These are phyloP conservation scores for Camponotus floridanus DNA, from an alignment of 1,140 invertebrate genomes.

Conservation along the genomic window DNA sequence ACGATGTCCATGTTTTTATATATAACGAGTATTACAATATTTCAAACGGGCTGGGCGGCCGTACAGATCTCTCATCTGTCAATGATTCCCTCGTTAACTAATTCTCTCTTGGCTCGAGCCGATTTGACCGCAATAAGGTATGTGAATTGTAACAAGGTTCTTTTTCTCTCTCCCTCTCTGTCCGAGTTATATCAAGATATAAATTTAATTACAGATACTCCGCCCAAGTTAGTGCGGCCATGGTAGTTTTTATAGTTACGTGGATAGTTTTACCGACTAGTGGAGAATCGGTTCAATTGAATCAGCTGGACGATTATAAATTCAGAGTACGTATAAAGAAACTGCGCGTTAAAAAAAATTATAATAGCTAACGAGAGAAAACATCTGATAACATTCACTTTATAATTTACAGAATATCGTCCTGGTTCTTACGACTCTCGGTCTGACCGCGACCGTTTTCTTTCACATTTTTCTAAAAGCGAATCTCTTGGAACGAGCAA, in stretches of 20 bases:
- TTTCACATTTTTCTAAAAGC: constrained; percentile 87
- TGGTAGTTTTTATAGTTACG: constrained; percentile 92
- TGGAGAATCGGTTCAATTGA: constrained; percentile 87
- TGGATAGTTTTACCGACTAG: constrained; percentile 89
- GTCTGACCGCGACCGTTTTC: constrained; percentile 86
- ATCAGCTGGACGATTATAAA: constrained; percentile 90
- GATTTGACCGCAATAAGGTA: constrained; percentile 93
- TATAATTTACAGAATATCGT: constrained; percentile 86
- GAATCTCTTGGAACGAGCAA: constrained; percentile 78
- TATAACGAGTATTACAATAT: constrained; percentile 92
- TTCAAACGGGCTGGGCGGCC: constrained; percentile 96
- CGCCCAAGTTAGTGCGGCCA: constrained; percentile 92
- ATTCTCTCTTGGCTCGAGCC: constrained; percentile 89
- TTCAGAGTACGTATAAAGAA: constrained; percentile 89
- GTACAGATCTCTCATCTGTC: constrained; percentile 97
- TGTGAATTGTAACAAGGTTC: constrained; percentile 2
- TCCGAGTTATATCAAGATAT: constrained; percentile 11
- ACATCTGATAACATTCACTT: constrained; percentile 20
- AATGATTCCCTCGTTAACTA: constrained; percentile 93
- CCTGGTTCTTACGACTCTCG: constrained; percentile 87
- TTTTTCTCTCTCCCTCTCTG: too few relatives aligned
- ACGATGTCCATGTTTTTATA: constrained; percentile 87
- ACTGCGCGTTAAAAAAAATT: not conserved
- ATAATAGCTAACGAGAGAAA: not conserved
- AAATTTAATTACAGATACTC: constrained; percentile 89